phyloP scores from a whole-genome alignment of 2,113 vertebrate genomes.

The Centropristis striata region DNA sequence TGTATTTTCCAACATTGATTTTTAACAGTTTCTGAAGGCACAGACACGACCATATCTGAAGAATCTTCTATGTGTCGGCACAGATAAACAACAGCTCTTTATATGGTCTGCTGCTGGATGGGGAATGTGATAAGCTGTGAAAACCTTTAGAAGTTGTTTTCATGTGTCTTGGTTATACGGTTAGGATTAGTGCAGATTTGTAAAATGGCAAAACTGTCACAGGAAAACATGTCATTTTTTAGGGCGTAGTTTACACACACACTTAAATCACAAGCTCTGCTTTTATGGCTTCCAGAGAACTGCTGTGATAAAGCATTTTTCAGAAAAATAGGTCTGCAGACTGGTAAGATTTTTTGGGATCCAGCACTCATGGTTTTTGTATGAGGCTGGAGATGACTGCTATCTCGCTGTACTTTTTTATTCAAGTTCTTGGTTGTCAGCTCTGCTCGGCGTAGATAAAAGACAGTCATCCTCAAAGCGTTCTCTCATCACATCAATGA shows the following conservation, averaged over 20 bases:
- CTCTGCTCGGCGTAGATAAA: constrained; percentile 72
- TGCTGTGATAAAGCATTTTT: constrained; percentile 57
- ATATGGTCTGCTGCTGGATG: not conserved
- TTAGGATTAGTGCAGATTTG: constrained; percentile 34
- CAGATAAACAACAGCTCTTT: no score
- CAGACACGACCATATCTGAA: no score
- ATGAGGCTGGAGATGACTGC: constrained; percentile 67
- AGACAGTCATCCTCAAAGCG: constrained; percentile 76
- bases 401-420: constrained; percentile 61
- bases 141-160: constrained; percentile 4
- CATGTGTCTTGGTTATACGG: constrained; percentile 9
- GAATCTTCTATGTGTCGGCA: no score
- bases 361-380: constrained; percentile 66
- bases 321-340: constrained; percentile 59
- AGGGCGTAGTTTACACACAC: not conserved
- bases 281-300: constrained; percentile 8
- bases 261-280: not conserved
- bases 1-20: no score
- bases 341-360: constrained; percentile 53
- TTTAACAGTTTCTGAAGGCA: no score
- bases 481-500: constrained; percentile 72
- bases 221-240: constrained; percentile 37
- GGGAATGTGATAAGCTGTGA: constrained; percentile 1
- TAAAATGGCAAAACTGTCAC: constrained; percentile 34
- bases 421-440: constrained; percentile 75